Evolutionary conservation across 2,797 vertebrate species (phyloP).

Genomic region (Cottoperca gobio): DNA sequence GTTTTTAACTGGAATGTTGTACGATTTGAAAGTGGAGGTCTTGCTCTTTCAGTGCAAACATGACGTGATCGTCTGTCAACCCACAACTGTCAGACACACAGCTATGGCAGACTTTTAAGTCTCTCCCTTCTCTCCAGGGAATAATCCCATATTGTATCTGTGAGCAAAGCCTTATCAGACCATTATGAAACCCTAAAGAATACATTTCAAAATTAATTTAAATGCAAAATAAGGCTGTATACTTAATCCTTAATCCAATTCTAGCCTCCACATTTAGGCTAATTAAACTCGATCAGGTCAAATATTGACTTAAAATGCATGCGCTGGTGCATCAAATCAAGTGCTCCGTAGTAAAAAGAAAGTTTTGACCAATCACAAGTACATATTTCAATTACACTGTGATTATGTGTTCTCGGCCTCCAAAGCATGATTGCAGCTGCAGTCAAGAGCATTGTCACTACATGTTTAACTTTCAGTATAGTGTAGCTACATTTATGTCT

Average conservation of each 20-base stretch:
- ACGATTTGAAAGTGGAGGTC: constrained; percentile 28
- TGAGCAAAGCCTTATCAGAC: constrained; percentile 45
- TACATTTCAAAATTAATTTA: constrained; percentile 22
- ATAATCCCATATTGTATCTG: constrained; percentile 31
- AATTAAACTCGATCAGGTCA: constrained; percentile 18
- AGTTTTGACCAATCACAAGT: constrained; percentile 13
- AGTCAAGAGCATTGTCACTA: background rate
- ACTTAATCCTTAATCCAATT: constrained; percentile 7
- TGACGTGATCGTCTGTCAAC: background rate
- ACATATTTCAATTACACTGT: constrained; percentile 1
- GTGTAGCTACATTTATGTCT: background rate
- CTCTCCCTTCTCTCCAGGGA: constrained; percentile 36
- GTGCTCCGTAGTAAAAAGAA: constrained; percentile 9
- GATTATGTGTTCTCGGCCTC: constrained; percentile 19
- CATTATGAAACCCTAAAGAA: constrained; percentile 50
- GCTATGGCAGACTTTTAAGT: constrained; percentile 40
- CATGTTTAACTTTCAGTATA: background rate
- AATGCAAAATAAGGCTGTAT: constrained; percentile 1
- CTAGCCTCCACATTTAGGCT: background rate
- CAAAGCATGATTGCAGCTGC: constrained; percentile 15
- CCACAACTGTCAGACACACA: constrained; percentile 34
- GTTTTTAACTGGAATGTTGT: constrained; percentile 26
- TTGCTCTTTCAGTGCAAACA: constrained; percentile 18
- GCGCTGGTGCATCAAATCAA: constrained; percentile 19
- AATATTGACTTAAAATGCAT: constrained; percentile 7